Base-by-base conservation (phyloP, 2,888 invertebrate genomes). In the Drosophila borborema region DNA sequence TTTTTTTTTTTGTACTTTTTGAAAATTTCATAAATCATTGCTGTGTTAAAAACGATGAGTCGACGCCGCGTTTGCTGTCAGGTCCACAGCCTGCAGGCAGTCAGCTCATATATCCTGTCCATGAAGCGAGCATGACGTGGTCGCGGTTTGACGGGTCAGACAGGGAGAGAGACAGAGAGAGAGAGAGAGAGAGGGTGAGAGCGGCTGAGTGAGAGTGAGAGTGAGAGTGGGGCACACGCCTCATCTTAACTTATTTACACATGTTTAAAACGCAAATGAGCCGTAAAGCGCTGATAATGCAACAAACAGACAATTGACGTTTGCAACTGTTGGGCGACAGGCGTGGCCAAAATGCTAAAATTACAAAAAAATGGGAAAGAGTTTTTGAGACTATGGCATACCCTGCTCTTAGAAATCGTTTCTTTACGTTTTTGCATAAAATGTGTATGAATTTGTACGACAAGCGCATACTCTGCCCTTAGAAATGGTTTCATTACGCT, bases 211-310 rank as follows among this genome's bases (percentile, higher is more conserved):
- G 6, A 2, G 38, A 10, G 10, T 23, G 62, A 49, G 14, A 12
- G 16, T 18, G 62, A 40, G 46, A 20, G 68, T 4, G 64, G 63
- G 53, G 20, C 20, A 9, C 20, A 34, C 31, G 31, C 20, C 60
- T 31, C 73, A 55, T 73, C 85, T 72, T 66, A 69, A 66, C 78
- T 74, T 87, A 80, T 86, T 86, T 87, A 89, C 89, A 89, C 87
- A 87, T 86, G 87, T 86, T 82, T 74, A 72, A 85, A 82, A 78
- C 76, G 80, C 80, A 86, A 86, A 86, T 86, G 86, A 86, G 89
- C 80, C 85, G 88, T 87, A 85, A 86, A 86, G 73, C 74, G 80
- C 82, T 74, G 86, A 86, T 89, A 89, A 87, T 85, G 80, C 77
- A 82, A 72, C 82, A 80, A 77, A 79, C 76, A 77, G 86, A 74